Evolutionary conservation across 2,888 invertebrate species (phyloP).

Genomic region (Archips xylosteana): DNA sequence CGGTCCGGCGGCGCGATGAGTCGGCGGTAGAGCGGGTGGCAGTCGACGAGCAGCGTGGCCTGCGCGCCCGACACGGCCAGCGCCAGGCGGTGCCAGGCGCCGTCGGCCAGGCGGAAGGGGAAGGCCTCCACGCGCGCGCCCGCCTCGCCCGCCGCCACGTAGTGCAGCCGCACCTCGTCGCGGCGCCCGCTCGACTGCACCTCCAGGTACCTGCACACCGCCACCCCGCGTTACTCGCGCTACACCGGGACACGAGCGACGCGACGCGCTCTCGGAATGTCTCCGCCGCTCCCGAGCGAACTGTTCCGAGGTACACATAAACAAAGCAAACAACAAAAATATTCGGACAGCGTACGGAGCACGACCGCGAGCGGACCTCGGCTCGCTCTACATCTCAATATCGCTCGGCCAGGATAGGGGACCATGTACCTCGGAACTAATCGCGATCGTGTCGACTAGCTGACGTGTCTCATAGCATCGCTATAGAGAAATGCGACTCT

Average conservation of each 20-base stretch:
- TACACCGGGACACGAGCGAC: slow-evolving; percentile 51
- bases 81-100: slow-evolving; percentile 95
- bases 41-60: slow-evolving; percentile 94
- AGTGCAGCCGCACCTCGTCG: slow-evolving; percentile 94
- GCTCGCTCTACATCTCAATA: slow-evolving; percentile 86
- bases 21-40: slow-evolving; percentile 93
- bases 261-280: slow-evolving; percentile 51
- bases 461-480: slow-evolving; percentile 65
- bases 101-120: slow-evolving; percentile 94
- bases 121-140: slow-evolving; percentile 91
- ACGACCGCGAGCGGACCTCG: slow-evolving; percentile 75
- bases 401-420: slow-evolving; percentile 84
- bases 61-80: slow-evolving; percentile 93
- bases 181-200: slow-evolving; percentile 95
- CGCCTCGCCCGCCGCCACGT: slow-evolving; percentile 88
- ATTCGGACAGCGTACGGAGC: slow-evolving; percentile 69
- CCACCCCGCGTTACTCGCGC: slow-evolving; percentile 53
- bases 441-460: slow-evolving; percentile 77
- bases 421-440: slow-evolving; percentile 87
- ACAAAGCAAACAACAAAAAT: slow-evolving; percentile 82
- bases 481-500: slow-evolving; percentile 62
- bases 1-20: slow-evolving; percentile 91
- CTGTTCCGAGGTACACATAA: slow-evolving; percentile 86
- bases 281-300: slow-evolving; percentile 70
- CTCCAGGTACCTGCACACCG: slow-evolving; percentile 91